Conservation (phyloP, 2,113 vertebrate species). For the Protobothrops flavoviridis region DNA sequence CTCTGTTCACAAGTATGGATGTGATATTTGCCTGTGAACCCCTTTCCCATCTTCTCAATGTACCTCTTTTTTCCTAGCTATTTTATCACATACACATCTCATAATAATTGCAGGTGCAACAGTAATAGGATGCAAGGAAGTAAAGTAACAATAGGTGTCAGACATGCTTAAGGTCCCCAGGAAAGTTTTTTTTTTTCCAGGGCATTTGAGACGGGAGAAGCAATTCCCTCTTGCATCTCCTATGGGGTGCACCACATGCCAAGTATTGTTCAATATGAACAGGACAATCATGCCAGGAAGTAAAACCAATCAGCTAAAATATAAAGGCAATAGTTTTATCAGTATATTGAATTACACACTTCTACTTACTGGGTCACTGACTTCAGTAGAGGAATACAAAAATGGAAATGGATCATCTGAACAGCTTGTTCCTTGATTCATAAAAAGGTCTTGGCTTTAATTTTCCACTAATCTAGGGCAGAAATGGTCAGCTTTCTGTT, state of each 20-base stretch:
- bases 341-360: neutral
- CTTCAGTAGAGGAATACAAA: neutral
- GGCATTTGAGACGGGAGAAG: neutral
- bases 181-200: neutral
- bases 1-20: neutral
- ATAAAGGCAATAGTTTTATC: neutral
- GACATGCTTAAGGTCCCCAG: neutral
- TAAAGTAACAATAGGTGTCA: neutral
- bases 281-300: neutral
- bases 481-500: neutral
- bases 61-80: neutral
- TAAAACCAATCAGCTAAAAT: neutral
- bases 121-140: neutral
- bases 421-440: neutral
- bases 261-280: neutral
- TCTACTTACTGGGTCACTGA: neutral
- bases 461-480: neutral
- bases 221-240: neutral
- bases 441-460: neutral
- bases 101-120: neutral
- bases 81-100: neutral
- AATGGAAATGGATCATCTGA: neutral
- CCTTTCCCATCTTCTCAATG: neutral
- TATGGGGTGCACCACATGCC: neutral
- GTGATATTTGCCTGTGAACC: neutral